A percentile compares a stretch with the other conserved stretches of the same genome.
phyloP scores from a whole-genome alignment of 2,113 vertebrate genomes.

The Anser brachyrhynchus region DNA sequence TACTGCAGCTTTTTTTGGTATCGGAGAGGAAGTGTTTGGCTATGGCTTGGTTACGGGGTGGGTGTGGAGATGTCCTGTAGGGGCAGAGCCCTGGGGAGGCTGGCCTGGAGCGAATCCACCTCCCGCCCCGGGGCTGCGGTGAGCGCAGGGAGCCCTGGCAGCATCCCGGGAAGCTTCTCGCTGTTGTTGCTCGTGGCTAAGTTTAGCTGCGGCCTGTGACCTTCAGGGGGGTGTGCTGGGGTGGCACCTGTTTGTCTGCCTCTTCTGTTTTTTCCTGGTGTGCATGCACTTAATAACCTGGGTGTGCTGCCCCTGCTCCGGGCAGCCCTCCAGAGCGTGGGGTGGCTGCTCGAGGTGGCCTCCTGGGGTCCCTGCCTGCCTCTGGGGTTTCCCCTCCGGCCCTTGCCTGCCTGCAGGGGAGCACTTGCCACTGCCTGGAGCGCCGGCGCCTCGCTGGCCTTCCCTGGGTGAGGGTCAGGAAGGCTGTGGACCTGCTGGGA shows the following conservation, averaged over 20 bases:
- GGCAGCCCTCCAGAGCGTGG: not conserved
- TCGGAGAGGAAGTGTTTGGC: not conserved
- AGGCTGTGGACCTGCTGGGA: not conserved
- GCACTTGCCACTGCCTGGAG: not conserved
- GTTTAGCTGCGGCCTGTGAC: not conserved
- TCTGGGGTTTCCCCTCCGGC: not conserved
- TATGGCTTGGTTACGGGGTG: not conserved
- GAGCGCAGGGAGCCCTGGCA: not conserved
- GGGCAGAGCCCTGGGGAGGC: not conserved
- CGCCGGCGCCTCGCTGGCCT: too few relatives aligned
- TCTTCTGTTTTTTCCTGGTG: not conserved
- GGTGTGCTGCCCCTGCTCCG: not conserved
- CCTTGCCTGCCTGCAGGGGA: not conserved
- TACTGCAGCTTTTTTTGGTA: accelerated
- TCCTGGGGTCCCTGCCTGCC: too few relatives aligned
- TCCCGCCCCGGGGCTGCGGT: not conserved
- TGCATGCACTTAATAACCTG: not conserved
- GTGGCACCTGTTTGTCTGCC: not conserved
- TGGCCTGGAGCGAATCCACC: accelerated
- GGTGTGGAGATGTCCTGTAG: not conserved
- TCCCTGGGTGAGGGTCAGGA: not conserved
- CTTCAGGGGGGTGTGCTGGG: not conserved
- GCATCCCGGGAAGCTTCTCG: not conserved
- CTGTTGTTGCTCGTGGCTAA: not conserved
- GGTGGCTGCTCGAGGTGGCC: not conserved